Conservation (phyloP, 2,797 vertebrate species). For the Smutsia temminckii region DNA sequence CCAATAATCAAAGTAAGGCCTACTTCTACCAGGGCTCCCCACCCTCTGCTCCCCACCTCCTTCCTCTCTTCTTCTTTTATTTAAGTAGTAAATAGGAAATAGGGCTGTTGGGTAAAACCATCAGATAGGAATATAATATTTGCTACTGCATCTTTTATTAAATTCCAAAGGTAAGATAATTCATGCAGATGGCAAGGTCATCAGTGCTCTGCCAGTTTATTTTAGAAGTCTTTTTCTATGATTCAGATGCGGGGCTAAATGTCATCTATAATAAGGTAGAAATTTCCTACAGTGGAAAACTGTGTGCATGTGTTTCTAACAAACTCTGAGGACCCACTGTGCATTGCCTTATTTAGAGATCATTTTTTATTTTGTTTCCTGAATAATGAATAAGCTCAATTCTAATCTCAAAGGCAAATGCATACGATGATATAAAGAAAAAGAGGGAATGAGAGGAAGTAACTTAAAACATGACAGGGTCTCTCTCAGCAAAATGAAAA, state of each 20-base stretch:
- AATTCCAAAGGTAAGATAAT: constrained; percentile 61
- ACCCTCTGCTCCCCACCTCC: background rate
- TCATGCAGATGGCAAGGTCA: constrained; percentile 67
- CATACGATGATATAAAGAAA: background rate
- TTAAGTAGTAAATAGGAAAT: constrained; percentile 29
- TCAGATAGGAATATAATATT: constrained; percentile 28
- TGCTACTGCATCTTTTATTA: constrained; percentile 53
- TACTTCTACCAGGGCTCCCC: accelerated
- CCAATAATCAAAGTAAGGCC: background rate
- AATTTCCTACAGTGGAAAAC: background rate
- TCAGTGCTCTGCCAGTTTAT: constrained; percentile 29
- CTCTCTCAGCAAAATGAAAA: constrained; percentile 28
- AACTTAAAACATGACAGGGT: background rate
- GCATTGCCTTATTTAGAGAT: background rate
- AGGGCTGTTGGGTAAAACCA: background rate
- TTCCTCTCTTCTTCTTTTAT: background rate
- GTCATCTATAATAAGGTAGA: constrained; percentile 54
- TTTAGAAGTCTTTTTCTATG: constrained; percentile 65
- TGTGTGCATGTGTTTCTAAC: background rate
- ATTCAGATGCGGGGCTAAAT: constrained; percentile 52
- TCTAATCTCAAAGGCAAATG: constrained; percentile 38
- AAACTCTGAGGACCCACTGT: background rate
- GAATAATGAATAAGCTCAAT: constrained; percentile 4
- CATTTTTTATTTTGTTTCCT: constrained; percentile 50
- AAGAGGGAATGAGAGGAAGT: background rate